These are phyloP conservation scores for Drosophila fulvimacula DNA, from an alignment of 2,888 invertebrate species.

Conservation along the genomic window DNA sequence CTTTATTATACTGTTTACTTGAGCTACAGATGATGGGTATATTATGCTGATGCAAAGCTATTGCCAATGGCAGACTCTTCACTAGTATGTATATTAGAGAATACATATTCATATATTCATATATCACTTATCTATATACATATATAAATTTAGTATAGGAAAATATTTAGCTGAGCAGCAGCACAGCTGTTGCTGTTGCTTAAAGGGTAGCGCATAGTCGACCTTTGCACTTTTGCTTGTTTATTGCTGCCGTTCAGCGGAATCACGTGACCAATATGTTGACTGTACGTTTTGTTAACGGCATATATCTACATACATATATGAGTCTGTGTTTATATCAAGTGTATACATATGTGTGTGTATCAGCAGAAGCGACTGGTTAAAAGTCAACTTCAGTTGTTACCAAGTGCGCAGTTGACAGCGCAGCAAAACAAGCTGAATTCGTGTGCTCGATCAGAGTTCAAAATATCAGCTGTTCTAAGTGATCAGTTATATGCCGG, in stretches of 20 bases:
- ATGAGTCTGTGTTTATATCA: background rate
- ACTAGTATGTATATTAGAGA: too few relatives aligned
- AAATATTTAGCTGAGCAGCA: too few relatives aligned
- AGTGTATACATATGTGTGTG: background rate
- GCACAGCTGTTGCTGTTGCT: background rate
- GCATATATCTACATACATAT: slow-evolving; percentile 22
- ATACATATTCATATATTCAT: too few relatives aligned
- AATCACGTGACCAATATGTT: slow-evolving; percentile 53
- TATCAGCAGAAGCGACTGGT: slow-evolving; percentile 30
- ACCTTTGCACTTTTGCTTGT: background rate
- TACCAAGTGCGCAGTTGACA: slow-evolving; percentile 39
- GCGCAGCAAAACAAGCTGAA: slow-evolving; percentile 13
- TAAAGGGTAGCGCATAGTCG: background rate
- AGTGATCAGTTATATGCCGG: background rate
- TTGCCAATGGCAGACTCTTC: background rate
- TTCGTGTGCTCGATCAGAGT: slow-evolving; percentile 5
- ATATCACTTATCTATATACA: background rate
- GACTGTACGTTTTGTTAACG: slow-evolving; percentile 69
- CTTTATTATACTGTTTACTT: slow-evolving; percentile 4
- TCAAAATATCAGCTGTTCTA: slow-evolving; percentile 43
- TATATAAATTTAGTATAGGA: background rate
- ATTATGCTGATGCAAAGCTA: background rate
- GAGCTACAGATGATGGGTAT: background rate
- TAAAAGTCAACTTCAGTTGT: slow-evolving; percentile 21
- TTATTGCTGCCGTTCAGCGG: slow-evolving; percentile 8